These are phyloP conservation scores for Psix sp. DNA, from an alignment of 1,140 invertebrate genomes.

Conservation along the genomic window DNA sequence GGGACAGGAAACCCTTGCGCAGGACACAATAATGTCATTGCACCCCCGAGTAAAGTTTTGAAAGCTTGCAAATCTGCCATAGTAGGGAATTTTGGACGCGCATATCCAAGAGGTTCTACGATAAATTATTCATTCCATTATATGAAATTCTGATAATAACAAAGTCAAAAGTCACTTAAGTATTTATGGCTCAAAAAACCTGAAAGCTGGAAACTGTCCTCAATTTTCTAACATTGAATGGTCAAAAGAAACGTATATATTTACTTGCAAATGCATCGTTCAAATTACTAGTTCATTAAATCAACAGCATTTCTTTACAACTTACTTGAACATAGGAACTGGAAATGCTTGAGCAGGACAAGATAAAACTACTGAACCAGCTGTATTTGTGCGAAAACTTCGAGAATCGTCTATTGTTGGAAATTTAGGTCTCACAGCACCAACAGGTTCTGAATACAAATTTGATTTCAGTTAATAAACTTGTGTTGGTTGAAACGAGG, in stretches of 20 bases:
- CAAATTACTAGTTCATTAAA: no score
- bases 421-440: conserved; percentile 81
- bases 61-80: conserved; percentile 73
- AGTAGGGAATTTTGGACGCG: conserved; percentile 74
- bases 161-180: no score
- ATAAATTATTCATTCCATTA: background rate
- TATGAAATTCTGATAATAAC: background rate
- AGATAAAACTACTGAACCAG: conserved; percentile 57
- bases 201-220: conserved; percentile 26
- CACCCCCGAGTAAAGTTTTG: conserved; percentile 67
- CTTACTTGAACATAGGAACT: conserved; percentile 80
- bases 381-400: conserved; percentile 77
- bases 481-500: conserved; percentile 10
- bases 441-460: conserved; percentile 77
- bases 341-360: conserved; percentile 83
- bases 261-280: no score
- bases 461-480: conserved; percentile 5
- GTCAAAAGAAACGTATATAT: no score
- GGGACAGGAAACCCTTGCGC: conserved; percentile 84
- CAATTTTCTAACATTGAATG: no score
- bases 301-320: background rate
- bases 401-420: conserved; percentile 81
- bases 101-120: conserved; percentile 74
- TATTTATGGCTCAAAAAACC: conserved; percentile 23
- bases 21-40: conserved; percentile 79